Conservation (phyloP, 2,797 vertebrate genomes). For the Gephyroberyx darwinii region DNA sequence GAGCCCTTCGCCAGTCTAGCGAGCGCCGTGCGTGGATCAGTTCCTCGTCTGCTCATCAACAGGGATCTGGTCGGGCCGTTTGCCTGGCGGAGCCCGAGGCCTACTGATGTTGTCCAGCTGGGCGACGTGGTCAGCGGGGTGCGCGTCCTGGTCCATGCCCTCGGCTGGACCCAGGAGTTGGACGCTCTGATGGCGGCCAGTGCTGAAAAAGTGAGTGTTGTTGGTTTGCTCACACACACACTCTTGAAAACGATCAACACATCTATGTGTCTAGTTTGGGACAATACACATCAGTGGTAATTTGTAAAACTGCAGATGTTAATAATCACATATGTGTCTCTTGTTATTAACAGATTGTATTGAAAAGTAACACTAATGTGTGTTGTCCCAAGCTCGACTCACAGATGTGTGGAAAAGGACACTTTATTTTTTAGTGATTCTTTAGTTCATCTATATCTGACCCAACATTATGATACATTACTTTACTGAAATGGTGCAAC, state of each 20-base stretch:
- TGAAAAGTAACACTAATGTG: no score
- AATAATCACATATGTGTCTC: no score
- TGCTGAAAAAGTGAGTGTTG: slow-evolving; percentile 56
- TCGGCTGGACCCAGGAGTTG: slow-evolving; percentile 89
- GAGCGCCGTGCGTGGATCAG: slow-evolving; percentile 79
- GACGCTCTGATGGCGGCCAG: slow-evolving; percentile 71
- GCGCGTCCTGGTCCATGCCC: slow-evolving; percentile 81
- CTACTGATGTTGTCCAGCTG: slow-evolving; percentile 84
- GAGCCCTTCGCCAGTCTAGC: slow-evolving; percentile 96
- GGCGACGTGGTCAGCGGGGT: slow-evolving; percentile 88
- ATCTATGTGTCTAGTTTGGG: no score
- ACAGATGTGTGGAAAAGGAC: no score
- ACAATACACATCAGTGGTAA: no score
- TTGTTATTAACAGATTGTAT: no score
- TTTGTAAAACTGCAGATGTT: no score
- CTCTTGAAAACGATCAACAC: no score
- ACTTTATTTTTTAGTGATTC: no score
- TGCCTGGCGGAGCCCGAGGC: slow-evolving; percentile 62
- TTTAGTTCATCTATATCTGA: no score
- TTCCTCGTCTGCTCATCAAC: slow-evolving; percentile 93
- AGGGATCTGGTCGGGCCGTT: slow-evolving; percentile 90
- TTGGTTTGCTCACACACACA: neutral
- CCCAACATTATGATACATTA: no score
- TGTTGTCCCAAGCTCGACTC: no score
- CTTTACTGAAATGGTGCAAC: neutral